Evolutionary conservation across 2,888 invertebrate genomes (phyloP).

Genomic region (Nomada fucata): DNA sequence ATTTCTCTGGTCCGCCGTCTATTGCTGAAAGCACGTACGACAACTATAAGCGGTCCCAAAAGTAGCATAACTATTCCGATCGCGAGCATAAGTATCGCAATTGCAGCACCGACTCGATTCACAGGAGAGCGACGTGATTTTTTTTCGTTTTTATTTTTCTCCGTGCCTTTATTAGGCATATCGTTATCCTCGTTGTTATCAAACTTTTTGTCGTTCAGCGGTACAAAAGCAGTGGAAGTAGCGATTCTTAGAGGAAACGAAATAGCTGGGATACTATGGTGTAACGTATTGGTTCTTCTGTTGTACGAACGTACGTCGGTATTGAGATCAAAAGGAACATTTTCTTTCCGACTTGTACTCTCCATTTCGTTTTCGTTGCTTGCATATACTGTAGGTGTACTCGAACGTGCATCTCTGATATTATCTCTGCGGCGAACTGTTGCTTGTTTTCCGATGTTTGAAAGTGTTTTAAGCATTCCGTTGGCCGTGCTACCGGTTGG

Average conservation of each 20-base stretch:
- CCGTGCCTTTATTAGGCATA: neutral
- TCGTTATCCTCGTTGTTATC: neutral
- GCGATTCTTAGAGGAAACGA: slow-evolving; percentile 8
- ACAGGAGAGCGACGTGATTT: slow-evolving; percentile 45
- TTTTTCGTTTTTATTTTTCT: slow-evolving; percentile 5
- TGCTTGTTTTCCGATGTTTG: slow-evolving; percentile 1
- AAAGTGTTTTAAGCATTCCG: neutral
- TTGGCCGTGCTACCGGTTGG: neutral
- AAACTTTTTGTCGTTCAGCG: neutral
- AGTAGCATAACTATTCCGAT: slow-evolving; percentile 78
- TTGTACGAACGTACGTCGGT: slow-evolving; percentile 1
- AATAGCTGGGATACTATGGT: neutral
- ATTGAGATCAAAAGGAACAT: neutral
- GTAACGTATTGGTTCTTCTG: neutral
- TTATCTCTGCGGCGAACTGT: slow-evolving; percentile 16
- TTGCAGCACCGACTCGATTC: slow-evolving; percentile 72
- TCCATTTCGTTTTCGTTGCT: slow-evolving; percentile 15
- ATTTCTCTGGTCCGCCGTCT: slow-evolving; percentile 68
- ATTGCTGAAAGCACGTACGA: slow-evolving; percentile 74
- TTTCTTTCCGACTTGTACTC: neutral
- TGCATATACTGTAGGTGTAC: neutral
- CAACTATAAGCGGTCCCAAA: slow-evolving; percentile 75
- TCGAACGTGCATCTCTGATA: slow-evolving; percentile 5
- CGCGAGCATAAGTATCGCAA: slow-evolving; percentile 76
- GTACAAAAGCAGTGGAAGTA: neutral